These are phyloP conservation scores for Incurvaria masculella DNA, from an alignment of 2,888 invertebrate species.

Conservation along the genomic window DNA sequence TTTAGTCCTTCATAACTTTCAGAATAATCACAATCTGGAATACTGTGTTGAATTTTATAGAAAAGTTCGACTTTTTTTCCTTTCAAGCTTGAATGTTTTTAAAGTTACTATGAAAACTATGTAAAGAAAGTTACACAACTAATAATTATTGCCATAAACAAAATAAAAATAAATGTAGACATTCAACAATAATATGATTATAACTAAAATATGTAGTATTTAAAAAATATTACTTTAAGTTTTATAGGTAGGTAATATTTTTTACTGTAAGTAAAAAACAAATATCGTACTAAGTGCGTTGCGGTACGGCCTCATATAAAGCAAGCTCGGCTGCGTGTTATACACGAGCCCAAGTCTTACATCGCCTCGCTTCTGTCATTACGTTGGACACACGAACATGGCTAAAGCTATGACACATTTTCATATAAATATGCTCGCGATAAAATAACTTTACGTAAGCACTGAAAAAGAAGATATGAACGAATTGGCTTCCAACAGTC, in stretches of 20 bases:
- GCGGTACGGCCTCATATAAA: neutral
- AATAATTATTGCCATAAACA: no score
- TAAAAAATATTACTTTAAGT: neutral
- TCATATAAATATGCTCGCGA: no score
- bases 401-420: neutral
- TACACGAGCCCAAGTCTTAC: neutral
- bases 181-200: neutral
- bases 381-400: neutral
- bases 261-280: neutral
- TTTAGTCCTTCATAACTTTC: no score
- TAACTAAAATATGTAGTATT: neutral
- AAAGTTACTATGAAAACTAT: no score
- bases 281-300: neutral
- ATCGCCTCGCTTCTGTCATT: neutral
- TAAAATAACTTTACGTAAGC: neutral
- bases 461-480: neutral
- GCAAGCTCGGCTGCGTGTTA: neutral
- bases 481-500: neutral
- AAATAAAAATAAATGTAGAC: neutral
- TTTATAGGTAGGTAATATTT: neutral
- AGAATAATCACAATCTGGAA: no score
- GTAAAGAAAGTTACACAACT: no score
- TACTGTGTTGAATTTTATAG: no score
- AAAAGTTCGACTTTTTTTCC: no score
- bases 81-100: no score